These are phyloP conservation scores for Luidia sarsii DNA, from an alignment of 53 echinoderm and acorn worm species.

Conservation along the genomic window DNA sequence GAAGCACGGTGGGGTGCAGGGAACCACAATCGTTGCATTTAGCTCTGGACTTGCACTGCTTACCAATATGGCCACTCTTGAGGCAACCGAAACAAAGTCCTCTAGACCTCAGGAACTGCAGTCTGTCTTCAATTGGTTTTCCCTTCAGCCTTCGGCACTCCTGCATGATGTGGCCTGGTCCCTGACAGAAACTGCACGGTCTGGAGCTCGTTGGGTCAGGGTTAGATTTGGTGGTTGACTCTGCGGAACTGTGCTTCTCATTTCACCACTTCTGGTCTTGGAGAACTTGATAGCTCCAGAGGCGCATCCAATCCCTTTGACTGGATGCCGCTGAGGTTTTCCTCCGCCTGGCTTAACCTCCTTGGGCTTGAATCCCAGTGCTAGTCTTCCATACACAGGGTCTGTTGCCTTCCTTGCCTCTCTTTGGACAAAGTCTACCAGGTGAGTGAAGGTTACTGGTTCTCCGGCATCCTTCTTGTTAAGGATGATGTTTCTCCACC, in stretches of 20 bases:
- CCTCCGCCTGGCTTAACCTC: background rate
- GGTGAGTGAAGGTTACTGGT: slow-evolving; percentile 20
- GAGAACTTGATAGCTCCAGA: background rate
- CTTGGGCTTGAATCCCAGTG: background rate
- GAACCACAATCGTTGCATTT: slow-evolving; percentile 39
- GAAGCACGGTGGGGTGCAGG: slow-evolving; percentile 63
- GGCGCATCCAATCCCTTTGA: slow-evolving; percentile 15
- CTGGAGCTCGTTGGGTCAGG: slow-evolving; percentile 12
- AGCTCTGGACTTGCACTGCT: slow-evolving; percentile 53
- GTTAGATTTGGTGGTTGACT: background rate
- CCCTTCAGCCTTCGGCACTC: slow-evolving; percentile 38
- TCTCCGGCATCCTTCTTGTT: slow-evolving; percentile 20
- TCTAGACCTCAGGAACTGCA: slow-evolving; percentile 44
- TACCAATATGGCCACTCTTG: slow-evolving; percentile 50
- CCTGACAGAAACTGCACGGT: slow-evolving; percentile 32
- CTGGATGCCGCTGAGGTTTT: background rate
- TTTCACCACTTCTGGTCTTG: background rate
- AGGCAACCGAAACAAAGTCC: slow-evolving; percentile 72
- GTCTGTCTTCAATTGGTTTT: slow-evolving; percentile 46
- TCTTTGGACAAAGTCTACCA: slow-evolving; percentile 15
- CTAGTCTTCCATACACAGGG: slow-evolving; percentile 34
- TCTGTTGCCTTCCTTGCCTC: slow-evolving; percentile 28
- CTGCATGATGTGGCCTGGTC: slow-evolving; percentile 38
- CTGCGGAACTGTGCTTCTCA: background rate
- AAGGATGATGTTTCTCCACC: slow-evolving; percentile 47